A percentile compares a stretch with the other conserved stretches of the same genome.
phyloP scores from a whole-genome alignment of 2,113 vertebrate species.

The Oxyura jamaicensis region DNA sequence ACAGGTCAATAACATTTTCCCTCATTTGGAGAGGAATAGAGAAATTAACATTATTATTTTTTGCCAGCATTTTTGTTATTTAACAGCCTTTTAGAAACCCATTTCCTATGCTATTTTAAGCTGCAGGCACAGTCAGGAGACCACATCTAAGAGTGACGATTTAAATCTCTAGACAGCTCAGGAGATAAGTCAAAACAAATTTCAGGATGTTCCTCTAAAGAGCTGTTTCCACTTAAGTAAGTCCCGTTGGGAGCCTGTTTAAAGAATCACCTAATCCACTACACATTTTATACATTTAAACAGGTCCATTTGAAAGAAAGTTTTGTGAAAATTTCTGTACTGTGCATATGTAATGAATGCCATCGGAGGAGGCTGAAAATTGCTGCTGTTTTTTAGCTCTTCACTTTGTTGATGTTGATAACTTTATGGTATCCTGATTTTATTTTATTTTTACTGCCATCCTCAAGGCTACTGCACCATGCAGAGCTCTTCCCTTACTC shows the following conservation, averaged over 20 bases:
- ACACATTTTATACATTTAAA: conserved; percentile 60
- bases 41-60: background rate
- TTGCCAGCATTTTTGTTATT: conserved; percentile 15
- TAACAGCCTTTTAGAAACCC: conserved; percentile 58
- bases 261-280: conserved; percentile 49
- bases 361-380: background rate
- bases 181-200: conserved; percentile 70
- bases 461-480: accelerated
- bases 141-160: conserved; percentile 49
- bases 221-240: conserved; percentile 61
- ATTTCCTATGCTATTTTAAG: conserved; percentile 50
- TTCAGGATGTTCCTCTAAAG: conserved; percentile 71
- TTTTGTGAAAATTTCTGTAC: conserved; percentile 15
- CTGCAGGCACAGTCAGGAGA: conserved; percentile 28
- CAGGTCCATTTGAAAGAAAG: conserved; percentile 56
- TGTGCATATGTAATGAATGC: conserved; percentile 25
- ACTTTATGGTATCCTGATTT: background rate
- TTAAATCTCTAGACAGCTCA: conserved; percentile 54
- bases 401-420: conserved; percentile 5
- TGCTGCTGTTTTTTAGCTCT: background rate
- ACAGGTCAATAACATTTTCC: conserved; percentile 5
- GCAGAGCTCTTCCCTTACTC: background rate
- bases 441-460: background rate
- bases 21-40: background rate
- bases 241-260: conserved; percentile 41